Evolutionary conservation across 2,113 vertebrate species (phyloP).

Genomic region (Ctenodactylus gundi): DNA sequence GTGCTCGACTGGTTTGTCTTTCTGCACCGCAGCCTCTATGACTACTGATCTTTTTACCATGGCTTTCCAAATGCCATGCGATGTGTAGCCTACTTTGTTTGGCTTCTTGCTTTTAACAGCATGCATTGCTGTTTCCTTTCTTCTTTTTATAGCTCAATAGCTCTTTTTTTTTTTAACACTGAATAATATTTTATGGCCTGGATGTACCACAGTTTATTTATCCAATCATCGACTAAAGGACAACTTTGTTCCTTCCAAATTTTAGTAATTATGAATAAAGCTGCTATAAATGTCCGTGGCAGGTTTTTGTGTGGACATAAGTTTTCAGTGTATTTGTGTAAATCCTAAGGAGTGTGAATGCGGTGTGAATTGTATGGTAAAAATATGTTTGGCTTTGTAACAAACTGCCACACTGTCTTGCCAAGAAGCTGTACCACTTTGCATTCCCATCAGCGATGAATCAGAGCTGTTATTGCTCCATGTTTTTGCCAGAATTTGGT

Average conservation of each 20-base stretch:
- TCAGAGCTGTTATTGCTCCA: neutral
- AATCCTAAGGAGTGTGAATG: neutral
- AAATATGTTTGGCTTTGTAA: neutral
- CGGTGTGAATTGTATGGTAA: neutral
- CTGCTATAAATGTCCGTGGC: neutral
- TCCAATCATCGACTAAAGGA: neutral
- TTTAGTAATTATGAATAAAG: neutral
- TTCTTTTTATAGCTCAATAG: neutral
- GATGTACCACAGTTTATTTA: neutral
- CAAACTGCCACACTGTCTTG: neutral
- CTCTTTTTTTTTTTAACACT: neutral
- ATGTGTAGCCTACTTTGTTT: neutral
- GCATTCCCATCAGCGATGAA: neutral
- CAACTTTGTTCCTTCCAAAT: neutral
- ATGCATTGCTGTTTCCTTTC: neutral
- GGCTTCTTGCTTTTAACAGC: neutral
- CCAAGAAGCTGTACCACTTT: neutral
- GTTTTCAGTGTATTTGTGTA: neutral
- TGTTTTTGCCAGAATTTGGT: neutral
- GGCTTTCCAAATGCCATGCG: neutral
- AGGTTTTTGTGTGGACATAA: constrained; percentile 11
- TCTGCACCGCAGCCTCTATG: neutral
- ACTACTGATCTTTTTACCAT: neutral
- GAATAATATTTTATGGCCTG: neutral
- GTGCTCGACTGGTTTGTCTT: neutral